Conservation (phyloP, 2,888 invertebrate genomes). For the Eupithecia vulgata region DNA sequence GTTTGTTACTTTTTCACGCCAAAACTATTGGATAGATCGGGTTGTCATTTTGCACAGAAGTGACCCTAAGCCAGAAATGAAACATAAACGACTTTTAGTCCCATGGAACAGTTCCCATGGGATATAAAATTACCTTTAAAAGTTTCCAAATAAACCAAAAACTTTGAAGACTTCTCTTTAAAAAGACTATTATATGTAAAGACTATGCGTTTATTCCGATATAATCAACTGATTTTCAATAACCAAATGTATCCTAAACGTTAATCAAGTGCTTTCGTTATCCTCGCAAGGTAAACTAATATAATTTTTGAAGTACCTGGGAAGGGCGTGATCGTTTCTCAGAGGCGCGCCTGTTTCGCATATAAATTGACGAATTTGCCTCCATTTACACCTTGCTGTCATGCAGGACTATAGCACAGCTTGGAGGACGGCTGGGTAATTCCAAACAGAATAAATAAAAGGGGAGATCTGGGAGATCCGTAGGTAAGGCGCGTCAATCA, state of each 20-base stretch:
- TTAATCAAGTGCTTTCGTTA: constrained; percentile 14
- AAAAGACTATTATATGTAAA: no score
- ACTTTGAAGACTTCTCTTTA: no score
- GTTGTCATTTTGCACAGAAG: no score
- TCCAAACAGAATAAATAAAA: constrained; percentile 13
- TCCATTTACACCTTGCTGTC: constrained; percentile 78
- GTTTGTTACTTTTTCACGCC: no score
- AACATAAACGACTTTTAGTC: no score
- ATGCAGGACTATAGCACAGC: constrained; percentile 52
- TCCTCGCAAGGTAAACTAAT: constrained; percentile 50
- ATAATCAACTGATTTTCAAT: background rate
- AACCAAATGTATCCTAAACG: background rate
- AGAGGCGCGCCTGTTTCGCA: constrained; percentile 78
- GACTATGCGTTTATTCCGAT: background rate
- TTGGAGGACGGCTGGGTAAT: constrained; percentile 16
- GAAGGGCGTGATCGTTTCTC: constrained; percentile 70
- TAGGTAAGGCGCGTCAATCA: background rate
- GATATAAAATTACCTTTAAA: no score
- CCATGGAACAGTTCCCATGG: no score
- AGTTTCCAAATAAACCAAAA: no score
- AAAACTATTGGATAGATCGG: no score
- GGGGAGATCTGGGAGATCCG: background rate
- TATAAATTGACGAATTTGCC: constrained; percentile 83
- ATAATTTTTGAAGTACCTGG: constrained; percentile 61
- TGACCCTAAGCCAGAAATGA: no score